Evolutionary conservation across 2,797 vertebrate species (phyloP).

Genomic region (Bucorvus abyssinicus): DNA sequence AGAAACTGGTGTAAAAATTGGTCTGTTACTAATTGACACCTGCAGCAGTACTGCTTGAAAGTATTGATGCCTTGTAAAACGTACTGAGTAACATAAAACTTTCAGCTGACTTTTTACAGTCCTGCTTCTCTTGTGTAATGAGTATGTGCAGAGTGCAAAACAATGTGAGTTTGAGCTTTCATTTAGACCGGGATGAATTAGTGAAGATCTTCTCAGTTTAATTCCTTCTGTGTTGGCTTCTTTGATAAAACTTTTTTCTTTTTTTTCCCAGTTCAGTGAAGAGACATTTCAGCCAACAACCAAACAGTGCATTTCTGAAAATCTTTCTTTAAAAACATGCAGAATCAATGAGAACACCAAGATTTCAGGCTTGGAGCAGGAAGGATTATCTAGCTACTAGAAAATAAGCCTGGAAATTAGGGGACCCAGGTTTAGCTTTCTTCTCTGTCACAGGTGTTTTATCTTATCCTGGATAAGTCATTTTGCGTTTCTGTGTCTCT

Average conservation of each 20-base stretch:
- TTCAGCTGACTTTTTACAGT: neutral
- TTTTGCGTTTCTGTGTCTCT: conserved; percentile 20
- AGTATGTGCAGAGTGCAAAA: neutral
- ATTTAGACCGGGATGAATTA: neutral
- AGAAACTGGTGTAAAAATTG: neutral
- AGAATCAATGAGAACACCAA: neutral
- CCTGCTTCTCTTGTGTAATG: neutral
- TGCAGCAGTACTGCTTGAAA: neutral
- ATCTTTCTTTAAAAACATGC: neutral
- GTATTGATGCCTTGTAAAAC: neutral
- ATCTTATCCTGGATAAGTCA: conserved; percentile 20
- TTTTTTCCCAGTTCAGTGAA: neutral
- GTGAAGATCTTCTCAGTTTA: neutral
- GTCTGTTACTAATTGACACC: neutral
- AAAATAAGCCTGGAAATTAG: neutral
- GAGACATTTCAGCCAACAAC: neutral
- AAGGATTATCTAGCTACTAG: neutral
- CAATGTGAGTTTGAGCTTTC: neutral
- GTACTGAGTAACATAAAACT: neutral
- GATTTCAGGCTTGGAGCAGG: neutral
- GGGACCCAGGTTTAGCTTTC: neutral
- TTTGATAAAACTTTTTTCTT: neutral
- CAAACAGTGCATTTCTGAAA: neutral
- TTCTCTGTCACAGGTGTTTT: neutral
- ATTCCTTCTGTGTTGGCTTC: neutral